Percentiles rank a stretch among this genome's conserved stretches.
Conservation (phyloP, 2,888 invertebrate species). For the Hymenopus coronatus region DNA sequence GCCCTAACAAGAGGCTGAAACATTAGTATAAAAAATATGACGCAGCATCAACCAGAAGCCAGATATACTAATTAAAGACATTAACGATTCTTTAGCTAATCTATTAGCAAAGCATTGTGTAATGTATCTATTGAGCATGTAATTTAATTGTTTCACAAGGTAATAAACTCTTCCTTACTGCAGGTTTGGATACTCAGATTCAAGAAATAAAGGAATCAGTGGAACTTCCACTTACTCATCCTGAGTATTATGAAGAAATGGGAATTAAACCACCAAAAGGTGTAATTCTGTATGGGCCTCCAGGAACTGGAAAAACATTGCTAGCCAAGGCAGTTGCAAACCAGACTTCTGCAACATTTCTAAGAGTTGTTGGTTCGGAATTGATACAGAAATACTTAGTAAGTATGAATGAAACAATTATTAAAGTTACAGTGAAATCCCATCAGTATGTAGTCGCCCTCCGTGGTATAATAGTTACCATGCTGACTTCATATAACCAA, state of each 20-base stretch:
- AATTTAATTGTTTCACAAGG: too few species aligned
- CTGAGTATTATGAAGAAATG: conserved; percentile 99
- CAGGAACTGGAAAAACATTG: conserved; percentile 97
- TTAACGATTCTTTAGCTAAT: too few species aligned
- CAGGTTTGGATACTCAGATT: conserved; percentile 89
- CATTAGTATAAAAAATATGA: too few species aligned
- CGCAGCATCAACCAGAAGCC: too few species aligned
- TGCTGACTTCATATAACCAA: too few species aligned
- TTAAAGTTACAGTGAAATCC: too few species aligned
- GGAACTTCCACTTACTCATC: conserved; percentile 96
- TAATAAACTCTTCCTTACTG: background rate
- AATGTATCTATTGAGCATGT: too few species aligned
- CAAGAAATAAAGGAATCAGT: conserved; percentile 98
- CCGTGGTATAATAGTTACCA: too few species aligned
- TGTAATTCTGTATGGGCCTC: conserved; percentile 96
- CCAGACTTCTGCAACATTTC: conserved; percentile 98
- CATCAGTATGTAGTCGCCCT: too few species aligned
- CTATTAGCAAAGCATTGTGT: too few species aligned
- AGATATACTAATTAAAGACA: too few species aligned
- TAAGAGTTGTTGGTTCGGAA: conserved; percentile 98
- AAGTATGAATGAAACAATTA: conserved; percentile 39
- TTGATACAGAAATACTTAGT: conserved; percentile 97
- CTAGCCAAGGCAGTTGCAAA: conserved; percentile 99
- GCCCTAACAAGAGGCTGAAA: too few species aligned
- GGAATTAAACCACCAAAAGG: conserved; percentile 99